phyloP scores from a whole-genome alignment of 2,113 vertebrate species.

The Hemiprocne comata region DNA sequence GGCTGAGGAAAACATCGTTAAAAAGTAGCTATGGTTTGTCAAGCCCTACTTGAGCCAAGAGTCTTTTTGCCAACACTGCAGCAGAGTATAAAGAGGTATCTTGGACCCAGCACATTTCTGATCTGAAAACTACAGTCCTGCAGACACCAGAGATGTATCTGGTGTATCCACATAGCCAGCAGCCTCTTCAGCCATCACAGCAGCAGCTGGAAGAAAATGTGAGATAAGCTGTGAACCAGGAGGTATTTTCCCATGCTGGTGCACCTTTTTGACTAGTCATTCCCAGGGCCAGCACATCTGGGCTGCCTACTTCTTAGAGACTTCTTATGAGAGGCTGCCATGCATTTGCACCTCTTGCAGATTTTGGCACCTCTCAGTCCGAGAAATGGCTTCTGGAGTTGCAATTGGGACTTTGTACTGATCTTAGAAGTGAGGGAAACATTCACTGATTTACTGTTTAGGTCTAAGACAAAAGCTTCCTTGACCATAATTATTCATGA shows the following conservation, averaged over 20 bases:
- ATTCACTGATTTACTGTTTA: neutral
- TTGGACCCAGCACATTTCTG: neutral
- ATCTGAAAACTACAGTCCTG: neutral
- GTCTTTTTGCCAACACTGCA: neutral
- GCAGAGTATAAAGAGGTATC: neutral
- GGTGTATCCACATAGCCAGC: neutral
- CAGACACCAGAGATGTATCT: neutral
- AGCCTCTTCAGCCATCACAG: neutral
- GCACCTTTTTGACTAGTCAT: neutral
- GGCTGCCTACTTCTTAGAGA: neutral
- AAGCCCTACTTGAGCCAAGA: neutral
- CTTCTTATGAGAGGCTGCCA: neutral
- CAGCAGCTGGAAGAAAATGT: neutral
- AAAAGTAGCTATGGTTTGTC: neutral
- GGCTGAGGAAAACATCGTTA: rapidly evolving
- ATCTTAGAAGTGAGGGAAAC: neutral
- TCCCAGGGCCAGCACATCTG: neutral
- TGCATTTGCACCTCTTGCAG: neutral
- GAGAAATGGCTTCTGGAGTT: neutral
- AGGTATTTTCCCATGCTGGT: neutral
- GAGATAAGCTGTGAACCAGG: neutral
- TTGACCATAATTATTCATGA: neutral
- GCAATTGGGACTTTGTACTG: neutral
- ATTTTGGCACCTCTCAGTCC: neutral
- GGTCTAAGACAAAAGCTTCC: neutral